Percentiles rank a stretch among this genome's conserved stretches.
phyloP scores from a whole-genome alignment of 1,140 invertebrate species.

The Drosophila prosaltans region DNA sequence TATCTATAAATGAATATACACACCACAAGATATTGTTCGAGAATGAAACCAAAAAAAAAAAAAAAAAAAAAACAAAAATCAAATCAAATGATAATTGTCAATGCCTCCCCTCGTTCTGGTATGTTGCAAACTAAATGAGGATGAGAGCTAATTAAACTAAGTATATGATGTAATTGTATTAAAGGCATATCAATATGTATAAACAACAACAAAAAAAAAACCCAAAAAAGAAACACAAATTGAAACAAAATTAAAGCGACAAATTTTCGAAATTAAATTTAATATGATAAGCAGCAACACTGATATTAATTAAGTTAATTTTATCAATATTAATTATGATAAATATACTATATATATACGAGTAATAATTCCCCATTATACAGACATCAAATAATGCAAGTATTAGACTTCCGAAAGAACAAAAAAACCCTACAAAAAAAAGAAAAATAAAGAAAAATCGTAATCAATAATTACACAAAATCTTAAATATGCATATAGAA shows the following conservation, averaged over 20 bases:
- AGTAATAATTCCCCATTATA: conserved; percentile 45
- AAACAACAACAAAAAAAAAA: conserved; percentile 15
- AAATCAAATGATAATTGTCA: conserved; percentile 58
- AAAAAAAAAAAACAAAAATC: conserved; percentile 31
- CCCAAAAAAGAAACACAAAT: conserved; percentile 22
- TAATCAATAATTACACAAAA: conserved; percentile 47
- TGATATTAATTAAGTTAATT: conserved; percentile 79
- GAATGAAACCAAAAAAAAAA: conserved; percentile 40
- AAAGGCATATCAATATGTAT: conserved; percentile 73
- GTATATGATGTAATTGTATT: conserved; percentile 55
- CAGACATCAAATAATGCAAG: conserved; percentile 54
- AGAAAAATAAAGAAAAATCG: conserved; percentile 47
- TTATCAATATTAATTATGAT: conserved; percentile 66
- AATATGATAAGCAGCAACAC: conserved; percentile 70
- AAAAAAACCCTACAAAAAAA: conserved; percentile 13
- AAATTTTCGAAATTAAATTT: conserved; percentile 68
- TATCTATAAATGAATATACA: conserved; percentile 72
- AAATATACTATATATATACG: conserved; percentile 11
- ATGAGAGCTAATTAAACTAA: conserved; percentile 38
- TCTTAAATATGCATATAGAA: conserved; percentile 7
- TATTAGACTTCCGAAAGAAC: conserved; percentile 74
- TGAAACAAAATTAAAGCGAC: conserved; percentile 53
- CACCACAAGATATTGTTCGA: conserved; percentile 46
- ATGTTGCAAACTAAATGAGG: conserved; percentile 57
- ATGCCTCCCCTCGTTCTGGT: conserved; percentile 57